phyloP scores from a whole-genome alignment of 2,888 invertebrate species.

The Agrochola lychnidis region DNA sequence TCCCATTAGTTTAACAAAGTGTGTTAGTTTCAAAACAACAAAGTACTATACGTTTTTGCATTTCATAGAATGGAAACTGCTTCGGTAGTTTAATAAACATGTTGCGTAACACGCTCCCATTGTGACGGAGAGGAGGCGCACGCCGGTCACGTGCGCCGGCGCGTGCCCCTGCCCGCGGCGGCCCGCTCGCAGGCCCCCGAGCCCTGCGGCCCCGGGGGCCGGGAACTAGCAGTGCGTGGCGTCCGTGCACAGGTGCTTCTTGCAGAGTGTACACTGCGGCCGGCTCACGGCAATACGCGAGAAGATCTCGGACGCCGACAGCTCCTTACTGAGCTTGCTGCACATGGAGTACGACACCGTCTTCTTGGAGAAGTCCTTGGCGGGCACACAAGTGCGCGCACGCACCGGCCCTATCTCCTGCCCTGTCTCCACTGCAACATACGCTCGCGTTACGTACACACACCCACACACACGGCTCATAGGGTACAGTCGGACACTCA shows the following conservation, averaged over 20 bases:
- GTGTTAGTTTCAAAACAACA: constrained; percentile 74
- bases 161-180: background rate
- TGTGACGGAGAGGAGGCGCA: constrained; percentile 15
- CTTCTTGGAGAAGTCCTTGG: constrained; percentile 87
- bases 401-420: constrained; percentile 88
- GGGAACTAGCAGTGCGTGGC: constrained; percentile 79
- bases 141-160: background rate
- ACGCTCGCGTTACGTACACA: constrained; percentile 27
- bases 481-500: constrained; percentile 65
- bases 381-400: constrained; percentile 87
- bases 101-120: constrained; percentile 58
- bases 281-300: constrained; percentile 84
- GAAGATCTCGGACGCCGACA: constrained; percentile 87
- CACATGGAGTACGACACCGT: constrained; percentile 87
- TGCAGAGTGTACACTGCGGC: constrained; percentile 86
- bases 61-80: constrained; percentile 71
- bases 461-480: background rate
- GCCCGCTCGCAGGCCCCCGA: background rate
- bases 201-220: background rate
- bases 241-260: constrained; percentile 85
- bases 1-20: constrained; percentile 61
- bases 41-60: constrained; percentile 73
- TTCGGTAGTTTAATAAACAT: constrained; percentile 71
- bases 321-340: constrained; percentile 86
- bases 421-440: constrained; percentile 83